These are phyloP conservation scores for Ranitomeya variabilis DNA, from an alignment of 2,113 vertebrate species.

Conservation along the genomic window DNA sequence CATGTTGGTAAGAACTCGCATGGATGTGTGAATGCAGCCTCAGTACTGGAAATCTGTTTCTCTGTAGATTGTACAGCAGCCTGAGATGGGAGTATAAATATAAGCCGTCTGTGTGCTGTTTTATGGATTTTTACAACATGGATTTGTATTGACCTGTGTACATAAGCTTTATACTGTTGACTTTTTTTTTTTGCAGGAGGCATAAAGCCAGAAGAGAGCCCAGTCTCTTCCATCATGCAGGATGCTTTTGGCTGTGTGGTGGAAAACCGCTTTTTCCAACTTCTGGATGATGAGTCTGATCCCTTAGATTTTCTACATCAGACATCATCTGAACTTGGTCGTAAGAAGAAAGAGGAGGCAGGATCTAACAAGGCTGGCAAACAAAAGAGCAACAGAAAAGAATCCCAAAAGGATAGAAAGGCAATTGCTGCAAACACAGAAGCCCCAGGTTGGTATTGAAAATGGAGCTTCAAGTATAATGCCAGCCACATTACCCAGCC, in stretches of 20 bases:
- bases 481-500: too few relatives aligned
- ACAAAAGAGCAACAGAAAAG: constrained; percentile 69
- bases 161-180: background rate
- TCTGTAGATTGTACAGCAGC: too few relatives aligned
- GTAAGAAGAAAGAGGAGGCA: constrained; percentile 67
- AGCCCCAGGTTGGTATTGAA: background rate
- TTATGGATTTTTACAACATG: background rate
- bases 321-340: constrained; percentile 68
- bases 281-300: constrained; percentile 86
- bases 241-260: constrained; percentile 81
- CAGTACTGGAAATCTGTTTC: too few relatives aligned
- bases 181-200: constrained; percentile 3
- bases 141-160: too few relatives aligned
- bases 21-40: too few relatives aligned
- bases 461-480: too few relatives aligned
- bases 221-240: constrained; percentile 67
- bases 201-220: constrained; percentile 70
- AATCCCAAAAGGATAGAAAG: constrained; percentile 78
- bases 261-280: constrained; percentile 84
- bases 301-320: constrained; percentile 83
- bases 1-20: too few relatives aligned
- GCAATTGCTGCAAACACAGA: constrained; percentile 34
- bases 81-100: too few relatives aligned
- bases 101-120: too few relatives aligned
- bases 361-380: constrained; percentile 49